phyloP scores from a whole-genome alignment of 1,140 invertebrate species.

The Glossosoma conforme region DNA sequence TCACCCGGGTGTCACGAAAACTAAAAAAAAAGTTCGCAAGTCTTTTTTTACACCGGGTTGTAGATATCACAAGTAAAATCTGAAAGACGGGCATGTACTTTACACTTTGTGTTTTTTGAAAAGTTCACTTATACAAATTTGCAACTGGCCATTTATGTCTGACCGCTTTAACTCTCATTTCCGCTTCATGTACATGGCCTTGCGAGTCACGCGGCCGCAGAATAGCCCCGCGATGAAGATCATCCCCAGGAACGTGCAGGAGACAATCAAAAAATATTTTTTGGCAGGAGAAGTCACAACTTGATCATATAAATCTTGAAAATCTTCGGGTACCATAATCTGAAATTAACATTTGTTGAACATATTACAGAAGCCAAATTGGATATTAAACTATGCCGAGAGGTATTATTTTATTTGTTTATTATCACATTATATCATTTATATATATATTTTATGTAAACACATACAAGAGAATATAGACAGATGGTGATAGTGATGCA shows the following conservation, averaged over 20 bases:
- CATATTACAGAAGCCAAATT: too few relatives aligned
- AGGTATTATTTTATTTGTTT: too few relatives aligned
- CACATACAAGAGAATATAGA: too few relatives aligned
- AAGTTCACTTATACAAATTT: constrained; percentile 11
- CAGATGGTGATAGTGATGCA: too few relatives aligned
- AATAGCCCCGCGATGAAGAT: constrained; percentile 79
- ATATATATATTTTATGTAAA: too few relatives aligned
- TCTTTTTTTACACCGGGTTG: constrained; percentile 5
- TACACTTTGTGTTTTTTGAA: constrained; percentile 16
- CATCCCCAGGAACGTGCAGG: constrained; percentile 63
- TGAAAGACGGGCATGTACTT: constrained; percentile 2
- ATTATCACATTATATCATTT: too few relatives aligned
- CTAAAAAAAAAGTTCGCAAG: background rate
- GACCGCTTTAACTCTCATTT: constrained; percentile 46
- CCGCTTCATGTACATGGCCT: constrained; percentile 64
- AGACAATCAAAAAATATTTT: constrained; percentile 71
- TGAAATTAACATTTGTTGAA: constrained; percentile 38
- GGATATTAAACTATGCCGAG: too few relatives aligned
- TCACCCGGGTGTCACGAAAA: too few relatives aligned
- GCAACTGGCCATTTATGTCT: constrained; percentile 20
- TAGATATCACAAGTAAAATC: constrained; percentile 26
- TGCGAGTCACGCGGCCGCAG: constrained; percentile 72
- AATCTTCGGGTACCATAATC: constrained; percentile 57
- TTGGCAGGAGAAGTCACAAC: constrained; percentile 67
- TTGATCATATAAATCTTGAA: constrained; percentile 66